Conservation (phyloP, 1,140 invertebrate genomes). For the Drosophila persimilis region DNA sequence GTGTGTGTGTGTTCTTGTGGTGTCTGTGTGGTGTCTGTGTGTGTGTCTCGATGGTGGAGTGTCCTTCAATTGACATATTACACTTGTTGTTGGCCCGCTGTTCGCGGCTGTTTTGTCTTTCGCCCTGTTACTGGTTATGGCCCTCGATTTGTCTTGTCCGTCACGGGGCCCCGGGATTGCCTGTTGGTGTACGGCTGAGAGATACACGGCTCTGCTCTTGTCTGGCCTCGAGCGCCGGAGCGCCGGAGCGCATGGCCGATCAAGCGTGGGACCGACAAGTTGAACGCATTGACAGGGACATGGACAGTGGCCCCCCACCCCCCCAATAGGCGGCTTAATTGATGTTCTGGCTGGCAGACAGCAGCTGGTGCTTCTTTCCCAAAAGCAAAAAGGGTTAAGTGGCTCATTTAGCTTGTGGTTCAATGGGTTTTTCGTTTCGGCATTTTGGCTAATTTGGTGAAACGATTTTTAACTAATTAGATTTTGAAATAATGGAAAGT, state of each 20-base stretch:
- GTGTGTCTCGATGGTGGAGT: slow-evolving; percentile 33
- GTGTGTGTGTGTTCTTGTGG: slow-evolving; percentile 9
- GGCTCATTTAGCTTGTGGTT: slow-evolving; percentile 65
- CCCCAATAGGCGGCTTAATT: slow-evolving; percentile 50
- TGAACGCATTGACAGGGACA: slow-evolving; percentile 62
- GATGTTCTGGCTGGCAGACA: slow-evolving; percentile 45
- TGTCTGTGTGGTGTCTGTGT: slow-evolving; percentile 7
- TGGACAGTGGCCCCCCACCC: background rate
- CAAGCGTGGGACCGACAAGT: slow-evolving; percentile 60
- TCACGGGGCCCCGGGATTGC: background rate
- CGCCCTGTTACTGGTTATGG: slow-evolving; percentile 46
- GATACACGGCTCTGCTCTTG: slow-evolving; percentile 24
- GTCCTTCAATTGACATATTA: slow-evolving; percentile 81
- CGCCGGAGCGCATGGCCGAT: slow-evolving; percentile 48
- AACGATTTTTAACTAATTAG: slow-evolving; percentile 41
- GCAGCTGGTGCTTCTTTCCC: slow-evolving; percentile 38
- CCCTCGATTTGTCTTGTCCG: slow-evolving; percentile 50
- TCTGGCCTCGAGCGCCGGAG: slow-evolving; percentile 25
- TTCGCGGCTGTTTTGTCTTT: slow-evolving; percentile 61
- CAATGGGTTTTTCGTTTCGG: slow-evolving; percentile 49
- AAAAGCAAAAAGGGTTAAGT: slow-evolving; percentile 66
- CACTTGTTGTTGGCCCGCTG: slow-evolving; percentile 65
- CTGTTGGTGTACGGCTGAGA: slow-evolving; percentile 20
- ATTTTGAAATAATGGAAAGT: slow-evolving; percentile 12
- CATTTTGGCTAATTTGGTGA: slow-evolving; percentile 55